These are phyloP conservation scores for Epiblema foenella DNA, from an alignment of 2,888 invertebrate species.

Conservation along the genomic window DNA sequence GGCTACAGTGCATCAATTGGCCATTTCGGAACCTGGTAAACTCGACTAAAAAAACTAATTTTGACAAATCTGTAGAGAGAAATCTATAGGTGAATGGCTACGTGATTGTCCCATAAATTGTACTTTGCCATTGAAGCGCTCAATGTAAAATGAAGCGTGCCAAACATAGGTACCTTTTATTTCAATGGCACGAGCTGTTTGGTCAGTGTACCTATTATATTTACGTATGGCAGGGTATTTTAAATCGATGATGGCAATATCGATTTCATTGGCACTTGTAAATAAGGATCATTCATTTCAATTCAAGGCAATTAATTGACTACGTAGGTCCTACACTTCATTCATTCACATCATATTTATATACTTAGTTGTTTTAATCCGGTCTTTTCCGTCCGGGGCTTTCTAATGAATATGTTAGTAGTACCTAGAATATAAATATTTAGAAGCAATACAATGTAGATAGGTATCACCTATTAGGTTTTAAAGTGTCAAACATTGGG, in stretches of 20 bases:
- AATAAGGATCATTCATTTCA: neutral
- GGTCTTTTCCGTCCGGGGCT: too few relatives aligned
- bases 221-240: too few relatives aligned
- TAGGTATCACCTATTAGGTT: too few relatives aligned
- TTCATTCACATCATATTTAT: too few relatives aligned
- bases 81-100: neutral
- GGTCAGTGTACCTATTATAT: neutral
- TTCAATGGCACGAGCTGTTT: constrained; percentile 6
- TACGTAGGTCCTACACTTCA: neutral
- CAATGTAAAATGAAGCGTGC: neutral
- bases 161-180: neutral
- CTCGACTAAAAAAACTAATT: neutral
- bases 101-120: constrained; percentile 10
- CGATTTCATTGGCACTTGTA: neutral
- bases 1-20: neutral
- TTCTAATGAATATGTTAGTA: too few relatives aligned
- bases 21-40: neutral
- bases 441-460: too few relatives aligned
- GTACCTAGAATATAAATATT: too few relatives aligned
- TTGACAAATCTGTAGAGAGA: neutral
- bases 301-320: neutral
- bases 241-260: neutral
- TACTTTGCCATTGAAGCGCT: neutral
- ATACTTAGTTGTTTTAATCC: too few relatives aligned
- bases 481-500: too few relatives aligned